These are phyloP conservation scores for Rhinophrynus dorsalis DNA, from an alignment of 2,797 vertebrate species.

Conservation along the genomic window DNA sequence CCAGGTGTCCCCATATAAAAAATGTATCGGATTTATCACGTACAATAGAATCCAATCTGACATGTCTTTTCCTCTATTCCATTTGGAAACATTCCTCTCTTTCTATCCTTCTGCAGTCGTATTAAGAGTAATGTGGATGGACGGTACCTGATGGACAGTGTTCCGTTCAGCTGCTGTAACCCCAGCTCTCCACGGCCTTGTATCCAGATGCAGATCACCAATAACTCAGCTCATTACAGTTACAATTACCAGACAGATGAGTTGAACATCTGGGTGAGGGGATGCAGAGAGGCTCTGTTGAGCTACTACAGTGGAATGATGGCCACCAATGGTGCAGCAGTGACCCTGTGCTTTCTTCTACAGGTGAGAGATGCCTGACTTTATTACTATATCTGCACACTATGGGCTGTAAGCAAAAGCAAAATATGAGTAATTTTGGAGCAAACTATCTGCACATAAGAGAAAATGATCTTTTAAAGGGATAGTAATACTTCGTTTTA, in stretches of 20 bases:
- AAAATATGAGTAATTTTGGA: too few relatives aligned
- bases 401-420: not conserved
- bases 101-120: conserved; percentile 45
- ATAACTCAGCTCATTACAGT: conserved; percentile 80
- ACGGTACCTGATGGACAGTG: conserved; percentile 75
- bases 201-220: conserved; percentile 78
- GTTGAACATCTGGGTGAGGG: conserved; percentile 75
- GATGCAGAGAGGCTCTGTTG: conserved; percentile 77
- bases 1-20: too few relatives aligned
- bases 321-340: conserved; percentile 73
- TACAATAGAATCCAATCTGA: too few relatives aligned
- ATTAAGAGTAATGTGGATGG: conserved; percentile 82
- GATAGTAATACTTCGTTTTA: too few relatives aligned
- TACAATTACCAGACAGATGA: conserved; percentile 78
- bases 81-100: not conserved
- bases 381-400: not conserved
- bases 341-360: conserved; percentile 72
- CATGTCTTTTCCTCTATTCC: not conserved
- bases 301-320: conserved; percentile 77
- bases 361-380: conserved; percentile 62
- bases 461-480: too few relatives aligned
- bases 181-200: conserved; percentile 78
- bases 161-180: conserved; percentile 84
- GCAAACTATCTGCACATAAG: too few relatives aligned
- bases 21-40: too few relatives aligned